phyloP scores from a whole-genome alignment of 2,797 vertebrate genomes.

The Hippocampus kuda region DNA sequence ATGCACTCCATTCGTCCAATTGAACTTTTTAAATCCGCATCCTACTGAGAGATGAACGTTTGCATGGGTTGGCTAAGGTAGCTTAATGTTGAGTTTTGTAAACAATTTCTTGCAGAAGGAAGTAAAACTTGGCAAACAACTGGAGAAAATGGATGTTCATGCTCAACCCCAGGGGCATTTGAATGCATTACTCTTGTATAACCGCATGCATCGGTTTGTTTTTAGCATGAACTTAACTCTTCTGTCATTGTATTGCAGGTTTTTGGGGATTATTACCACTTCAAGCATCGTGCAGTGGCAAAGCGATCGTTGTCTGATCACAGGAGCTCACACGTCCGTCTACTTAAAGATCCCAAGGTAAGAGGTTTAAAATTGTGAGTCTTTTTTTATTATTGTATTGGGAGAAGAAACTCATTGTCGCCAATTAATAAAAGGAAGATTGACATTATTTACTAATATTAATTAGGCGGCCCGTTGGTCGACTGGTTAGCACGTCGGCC shows the following conservation, averaged over 20 bases:
- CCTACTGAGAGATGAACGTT: no score
- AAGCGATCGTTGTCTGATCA: slow-evolving; percentile 84
- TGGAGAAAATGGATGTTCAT: background rate
- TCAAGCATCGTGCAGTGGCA: slow-evolving; percentile 74
- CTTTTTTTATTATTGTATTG: background rate
- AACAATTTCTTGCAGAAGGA: no score
- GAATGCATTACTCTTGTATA: background rate
- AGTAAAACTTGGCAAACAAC: background rate
- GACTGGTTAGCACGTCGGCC: no score
- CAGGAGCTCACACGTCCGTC: slow-evolving; percentile 70
- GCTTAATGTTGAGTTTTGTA: no score
- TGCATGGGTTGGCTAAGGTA: no score
- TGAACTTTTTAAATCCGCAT: background rate
- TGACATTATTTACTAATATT: background rate
- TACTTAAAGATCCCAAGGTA: slow-evolving; percentile 77
- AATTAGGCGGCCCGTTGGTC: no score
- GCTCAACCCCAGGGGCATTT: background rate
- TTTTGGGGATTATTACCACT: slow-evolving; percentile 84
- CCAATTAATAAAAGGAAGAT: background rate
- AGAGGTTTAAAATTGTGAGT: slow-evolving; percentile 16
- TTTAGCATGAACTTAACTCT: slow-evolving; percentile 12
- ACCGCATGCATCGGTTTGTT: background rate
- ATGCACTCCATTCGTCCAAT: background rate
- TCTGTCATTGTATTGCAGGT: slow-evolving; percentile 61
- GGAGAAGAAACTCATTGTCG: background rate